A percentile compares a stretch with the other conserved stretches of the same genome.
Evolutionary conservation across 2,113 vertebrate species (phyloP).

Genomic region (Ginglymostoma cirratum): DNA sequence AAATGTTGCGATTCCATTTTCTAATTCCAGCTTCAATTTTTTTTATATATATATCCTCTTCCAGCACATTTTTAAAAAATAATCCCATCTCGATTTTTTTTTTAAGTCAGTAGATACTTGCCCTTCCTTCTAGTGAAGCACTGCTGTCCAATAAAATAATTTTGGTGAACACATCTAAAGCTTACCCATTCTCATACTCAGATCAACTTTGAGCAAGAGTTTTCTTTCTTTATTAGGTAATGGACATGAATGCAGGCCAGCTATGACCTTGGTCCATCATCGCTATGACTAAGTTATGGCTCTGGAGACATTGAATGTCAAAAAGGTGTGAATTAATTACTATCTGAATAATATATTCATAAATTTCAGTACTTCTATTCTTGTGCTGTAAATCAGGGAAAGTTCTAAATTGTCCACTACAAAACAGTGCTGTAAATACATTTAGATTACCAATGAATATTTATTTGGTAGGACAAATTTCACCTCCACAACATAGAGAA

Average conservation of each 20-base stretch:
- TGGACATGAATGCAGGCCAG: background rate
- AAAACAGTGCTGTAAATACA: background rate
- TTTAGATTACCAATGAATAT: background rate
- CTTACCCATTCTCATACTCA: too few relatives aligned
- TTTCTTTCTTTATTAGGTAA: background rate
- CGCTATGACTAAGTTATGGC: background rate
- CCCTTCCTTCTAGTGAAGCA: background rate
- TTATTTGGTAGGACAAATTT: background rate
- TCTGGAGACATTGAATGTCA: background rate
- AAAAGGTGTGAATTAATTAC: background rate
- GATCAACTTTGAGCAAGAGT: too few relatives aligned
- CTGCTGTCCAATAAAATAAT: too few relatives aligned
- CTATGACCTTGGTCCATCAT: background rate
- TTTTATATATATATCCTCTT: background rate
- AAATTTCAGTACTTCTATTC: background rate
- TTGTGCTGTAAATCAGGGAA: background rate
- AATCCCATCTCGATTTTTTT: background rate
- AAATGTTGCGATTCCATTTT: background rate
- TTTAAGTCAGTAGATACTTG: background rate
- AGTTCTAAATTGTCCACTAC: background rate
- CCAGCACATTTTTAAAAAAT: background rate
- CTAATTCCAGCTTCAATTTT: background rate
- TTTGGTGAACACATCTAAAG: too few relatives aligned
- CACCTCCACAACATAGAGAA: background rate
- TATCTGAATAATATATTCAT: background rate